Evolutionary conservation across 1,140 invertebrate genomes (phyloP), one percentile per base, ranked within the genome.

Genomic region (Penaeus chinensis): DNA sequence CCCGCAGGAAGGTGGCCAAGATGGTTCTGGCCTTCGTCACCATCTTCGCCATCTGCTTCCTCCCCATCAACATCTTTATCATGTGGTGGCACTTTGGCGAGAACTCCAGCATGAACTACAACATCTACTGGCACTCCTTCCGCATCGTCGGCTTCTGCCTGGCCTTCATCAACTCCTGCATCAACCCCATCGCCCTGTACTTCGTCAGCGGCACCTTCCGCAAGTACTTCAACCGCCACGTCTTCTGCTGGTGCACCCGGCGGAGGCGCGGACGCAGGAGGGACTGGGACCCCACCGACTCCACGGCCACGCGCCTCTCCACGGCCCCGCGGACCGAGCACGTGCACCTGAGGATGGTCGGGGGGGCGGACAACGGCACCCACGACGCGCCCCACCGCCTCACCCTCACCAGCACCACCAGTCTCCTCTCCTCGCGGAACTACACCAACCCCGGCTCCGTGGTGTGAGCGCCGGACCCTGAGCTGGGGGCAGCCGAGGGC

Each of bases 161-260:
- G 86, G 95, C 95, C 18, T 98, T 97, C 92, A 94, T 96, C 89
- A 98, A 98, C 93, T 97, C 96, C 85, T 98, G 97, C 91, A 95
- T 97, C 90, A 98, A 98, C 93, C 97, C 97, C 0, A 96, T 98
- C 77, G 97, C 97, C 3, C 94, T 98, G 16, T 98, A 98, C 92
- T 97, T 96, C 91, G 95, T 98, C 89, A 98, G 96, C 91, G 96
- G 96, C 37, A 96, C 96, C 61, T 99, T 98, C 92, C 95, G 97
- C 89, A 96, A 97, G 89, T 96, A 97, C 93, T 99, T 98, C 93
- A 97, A 98, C 93, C 93, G 95, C n/a, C 97, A 98, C 92, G 93
- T 98, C 19, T 97, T 97, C 92, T 97, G 96, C 91, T 95, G 94
- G 79, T 87, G 85, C 85, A 13, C 27, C 0, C n/a, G 79, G 3